These are phyloP conservation scores for Pseudomugil gertrudae DNA, from an alignment of 2,797 vertebrate species.

Conservation along the genomic window DNA sequence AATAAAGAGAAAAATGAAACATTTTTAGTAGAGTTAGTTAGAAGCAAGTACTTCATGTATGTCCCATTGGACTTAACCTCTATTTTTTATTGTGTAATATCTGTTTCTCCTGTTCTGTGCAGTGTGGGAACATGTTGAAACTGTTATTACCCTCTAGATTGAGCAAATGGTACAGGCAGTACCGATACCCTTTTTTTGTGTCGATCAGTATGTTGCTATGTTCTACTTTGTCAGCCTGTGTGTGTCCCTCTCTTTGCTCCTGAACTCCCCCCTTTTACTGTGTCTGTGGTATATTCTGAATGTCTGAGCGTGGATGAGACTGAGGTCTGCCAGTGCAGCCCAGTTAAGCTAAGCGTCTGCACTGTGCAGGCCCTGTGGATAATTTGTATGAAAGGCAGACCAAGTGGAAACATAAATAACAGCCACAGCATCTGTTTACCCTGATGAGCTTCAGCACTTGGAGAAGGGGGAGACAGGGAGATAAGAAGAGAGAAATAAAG, in stretches of 20 bases:
- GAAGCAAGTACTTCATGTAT: conserved; percentile 25
- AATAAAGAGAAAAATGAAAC: conserved; percentile 15
- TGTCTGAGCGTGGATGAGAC: conserved; percentile 63
- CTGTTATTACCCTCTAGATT: conserved; percentile 36
- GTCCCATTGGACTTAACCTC: conserved; percentile 26
- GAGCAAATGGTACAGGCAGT: conserved; percentile 65
- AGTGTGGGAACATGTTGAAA: conserved; percentile 52
- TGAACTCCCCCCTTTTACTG: conserved; percentile 13
- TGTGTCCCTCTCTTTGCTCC: neutral
- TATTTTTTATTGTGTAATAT: conserved; percentile 32
- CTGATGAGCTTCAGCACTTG: conserved; percentile 77
- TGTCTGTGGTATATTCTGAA: conserved; percentile 67
- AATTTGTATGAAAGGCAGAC: conserved; percentile 84
- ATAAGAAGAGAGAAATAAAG: conserved; percentile 54
- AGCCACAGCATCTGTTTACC: conserved; percentile 84
- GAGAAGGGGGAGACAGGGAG: conserved; percentile 61
- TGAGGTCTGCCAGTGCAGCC: conserved; percentile 71
- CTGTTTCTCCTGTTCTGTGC: conserved; percentile 24
- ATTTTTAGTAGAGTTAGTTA: conserved; percentile 29
- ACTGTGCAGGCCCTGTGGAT: conserved; percentile 82
- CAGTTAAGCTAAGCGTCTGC: conserved; percentile 79
- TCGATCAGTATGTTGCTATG: conserved; percentile 69
- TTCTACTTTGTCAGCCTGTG: conserved; percentile 50
- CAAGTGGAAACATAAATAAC: conserved; percentile 86
- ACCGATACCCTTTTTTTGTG: conserved; percentile 59